Evolutionary conservation across 2,113 vertebrate genomes (phyloP), one percentile per base, ranked within the genome.

Genomic region (Neopipo cinnamomea): DNA sequence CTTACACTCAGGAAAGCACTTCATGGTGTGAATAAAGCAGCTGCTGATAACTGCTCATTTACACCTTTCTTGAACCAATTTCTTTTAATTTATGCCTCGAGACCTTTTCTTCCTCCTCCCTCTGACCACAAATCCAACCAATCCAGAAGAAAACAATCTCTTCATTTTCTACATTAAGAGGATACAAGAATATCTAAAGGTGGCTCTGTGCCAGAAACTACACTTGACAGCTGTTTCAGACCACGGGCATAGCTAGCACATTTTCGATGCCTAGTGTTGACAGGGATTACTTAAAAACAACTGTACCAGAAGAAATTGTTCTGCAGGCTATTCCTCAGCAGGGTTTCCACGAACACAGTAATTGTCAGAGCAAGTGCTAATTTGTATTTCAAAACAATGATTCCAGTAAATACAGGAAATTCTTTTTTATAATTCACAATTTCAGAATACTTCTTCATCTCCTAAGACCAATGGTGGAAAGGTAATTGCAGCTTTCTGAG

Each of bases 151-250:
- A 88, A 91, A 24, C 1, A 6, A 58, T 47, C 61, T 87, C 78
- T 81, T 92, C 24, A 44, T 84, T 84, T 84, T 81, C 80, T 75
- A 5, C 55, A 55, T 67, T 89, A 91, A 74, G 56, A 85, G 47
- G 30, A 87, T 41, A 68, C 62, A 84, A 46, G 56, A 91, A 42
- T 68, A 94, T 67, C 65, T 87, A 37, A 74, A 74, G 52, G 59
- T 89, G 94, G 87, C 87, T 56, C 62, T 33, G 13, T 11, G 90
- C 95, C 90, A 97, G 92, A 80, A 88, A 23, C 72, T 86, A 72
- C 68, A 80, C 71, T 86, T 96, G 88, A 95, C 95, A 92, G 92
- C 95, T 95, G 93, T 68, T 96, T 81, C 59, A 91, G 68, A 91
- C 66, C 81, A 87, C 0, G 2, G 2, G 58, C 68, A 85, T 25